phyloP scores from a whole-genome alignment of 2,888 invertebrate species.

The Gari tellinella region DNA sequence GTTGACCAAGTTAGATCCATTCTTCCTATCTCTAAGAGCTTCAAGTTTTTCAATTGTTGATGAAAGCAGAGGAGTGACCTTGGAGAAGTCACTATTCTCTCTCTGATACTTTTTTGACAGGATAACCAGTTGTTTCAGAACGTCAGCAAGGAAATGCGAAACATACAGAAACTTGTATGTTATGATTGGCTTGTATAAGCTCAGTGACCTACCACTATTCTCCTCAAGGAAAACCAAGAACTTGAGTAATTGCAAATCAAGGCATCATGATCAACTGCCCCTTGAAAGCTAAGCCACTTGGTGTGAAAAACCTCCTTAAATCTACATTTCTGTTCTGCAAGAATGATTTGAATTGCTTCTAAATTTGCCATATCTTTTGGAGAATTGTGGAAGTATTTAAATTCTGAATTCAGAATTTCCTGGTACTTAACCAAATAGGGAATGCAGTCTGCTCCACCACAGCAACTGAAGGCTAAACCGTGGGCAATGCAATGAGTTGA shows the following conservation, averaged over 20 bases:
- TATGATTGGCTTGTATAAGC: slow-evolving; percentile 47
- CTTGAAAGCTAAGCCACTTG: slow-evolving; percentile 32
- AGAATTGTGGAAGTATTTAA: slow-evolving; percentile 45
- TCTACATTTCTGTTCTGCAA: background rate
- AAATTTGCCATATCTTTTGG: slow-evolving; percentile 44
- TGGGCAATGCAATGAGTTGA: slow-evolving; percentile 38
- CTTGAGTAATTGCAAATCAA: slow-evolving; percentile 16
- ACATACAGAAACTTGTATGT: slow-evolving; percentile 55
- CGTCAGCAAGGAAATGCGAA: slow-evolving; percentile 47
- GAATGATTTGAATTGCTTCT: slow-evolving; percentile 15
- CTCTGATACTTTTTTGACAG: slow-evolving; percentile 51
- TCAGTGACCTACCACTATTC: slow-evolving; percentile 18
- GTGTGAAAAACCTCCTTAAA: slow-evolving; percentile 36
- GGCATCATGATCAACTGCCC: slow-evolving; percentile 33
- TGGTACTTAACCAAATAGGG: slow-evolving; percentile 43
- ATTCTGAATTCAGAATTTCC: slow-evolving; percentile 40
- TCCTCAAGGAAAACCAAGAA: slow-evolving; percentile 27
- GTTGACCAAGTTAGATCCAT: no score
- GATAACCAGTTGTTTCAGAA: slow-evolving; percentile 44
- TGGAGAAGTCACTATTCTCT: slow-evolving; percentile 43
- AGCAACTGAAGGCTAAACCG: slow-evolving; percentile 36
- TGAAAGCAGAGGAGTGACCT: slow-evolving; percentile 24
- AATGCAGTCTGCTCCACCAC: slow-evolving; percentile 30
- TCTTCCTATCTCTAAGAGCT: background rate
- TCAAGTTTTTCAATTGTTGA: background rate